phyloP scores from a whole-genome alignment of 2,888 invertebrate genomes.

The Pterobdella sp. region DNA sequence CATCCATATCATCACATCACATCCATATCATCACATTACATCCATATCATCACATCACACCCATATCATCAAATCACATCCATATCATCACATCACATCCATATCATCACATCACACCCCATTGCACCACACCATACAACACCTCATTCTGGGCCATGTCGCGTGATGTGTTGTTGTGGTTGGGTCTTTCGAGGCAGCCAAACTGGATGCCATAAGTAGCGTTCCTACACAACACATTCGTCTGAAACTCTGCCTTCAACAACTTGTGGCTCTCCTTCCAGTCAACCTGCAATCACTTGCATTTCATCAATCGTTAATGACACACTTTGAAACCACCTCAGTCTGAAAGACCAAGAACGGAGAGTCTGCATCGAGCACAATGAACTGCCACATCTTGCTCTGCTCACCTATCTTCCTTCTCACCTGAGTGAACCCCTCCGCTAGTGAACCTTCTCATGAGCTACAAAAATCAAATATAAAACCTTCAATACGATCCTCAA shows the following conservation, averaged over 20 bases:
- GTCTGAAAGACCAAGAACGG: slow-evolving; percentile 52
- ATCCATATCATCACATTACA: too few species aligned
- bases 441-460: too few species aligned
- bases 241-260: slow-evolving; percentile 55
- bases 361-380: slow-evolving; percentile 50
- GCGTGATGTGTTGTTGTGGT: slow-evolving; percentile 55
- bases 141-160: slow-evolving; percentile 55
- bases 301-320: neutral
- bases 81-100: neutral
- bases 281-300: slow-evolving; percentile 44
- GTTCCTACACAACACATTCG: slow-evolving; percentile 45
- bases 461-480: too few species aligned
- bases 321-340: slow-evolving; percentile 40
- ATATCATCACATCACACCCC: neutral
- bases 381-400: slow-evolving; percentile 49
- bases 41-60: too few species aligned
- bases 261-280: slow-evolving; percentile 55
- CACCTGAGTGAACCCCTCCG: slow-evolving; percentile 38
- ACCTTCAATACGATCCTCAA: slow-evolving; percentile 46
- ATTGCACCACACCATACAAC: neutral
- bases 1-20: too few species aligned
- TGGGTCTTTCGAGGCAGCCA: slow-evolving; percentile 52
- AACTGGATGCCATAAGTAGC: slow-evolving; percentile 55
- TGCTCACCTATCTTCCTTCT: slow-evolving; percentile 45
- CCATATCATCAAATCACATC: too few species aligned